Evolutionary conservation across 2,113 vertebrate species (phyloP).

Genomic region (Halichoeres trimaculatus): DNA sequence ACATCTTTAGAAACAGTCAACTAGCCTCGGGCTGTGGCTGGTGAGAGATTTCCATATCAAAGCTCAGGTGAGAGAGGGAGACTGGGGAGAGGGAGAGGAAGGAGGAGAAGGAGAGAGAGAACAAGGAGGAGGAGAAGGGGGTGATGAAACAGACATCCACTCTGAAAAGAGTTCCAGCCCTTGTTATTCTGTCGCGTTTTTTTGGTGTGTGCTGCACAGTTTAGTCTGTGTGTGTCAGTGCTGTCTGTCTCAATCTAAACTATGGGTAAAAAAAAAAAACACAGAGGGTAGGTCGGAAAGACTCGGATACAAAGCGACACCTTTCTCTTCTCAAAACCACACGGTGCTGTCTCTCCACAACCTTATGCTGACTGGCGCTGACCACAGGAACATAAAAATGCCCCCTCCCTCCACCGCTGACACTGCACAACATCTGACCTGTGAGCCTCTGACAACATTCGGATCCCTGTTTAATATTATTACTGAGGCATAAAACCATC

Average conservation of each 20-base stretch:
- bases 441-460: conserved; percentile 64
- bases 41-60: conserved; percentile 82
- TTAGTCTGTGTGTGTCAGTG: conserved; percentile 75
- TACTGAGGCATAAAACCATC: conserved; percentile 63
- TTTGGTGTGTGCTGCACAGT: conserved; percentile 59
- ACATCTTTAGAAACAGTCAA: conserved; percentile 79
- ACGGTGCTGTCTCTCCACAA: conserved; percentile 51
- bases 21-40: conserved; percentile 73
- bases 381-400: conserved; percentile 51
- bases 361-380: conserved; percentile 52
- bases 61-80: conserved; percentile 77
- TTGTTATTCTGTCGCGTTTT: conserved; percentile 66
- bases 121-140: not conserved
- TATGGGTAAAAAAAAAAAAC: conserved; percentile 50
- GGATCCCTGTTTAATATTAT: conserved; percentile 70
- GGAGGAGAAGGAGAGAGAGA: conserved; percentile 4
- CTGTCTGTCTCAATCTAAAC: conserved; percentile 77
- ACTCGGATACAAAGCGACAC: conserved; percentile 65
- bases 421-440: conserved; percentile 58
- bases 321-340: conserved; percentile 62
- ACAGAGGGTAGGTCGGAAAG: conserved; percentile 61
- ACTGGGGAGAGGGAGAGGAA: conserved; percentile 26
- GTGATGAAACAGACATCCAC: conserved; percentile 69
- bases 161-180: conserved; percentile 60
- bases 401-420: conserved; percentile 46